Evolutionary conservation across 2,888 invertebrate species (phyloP).

Genomic region (Prenolepis imparis): DNA sequence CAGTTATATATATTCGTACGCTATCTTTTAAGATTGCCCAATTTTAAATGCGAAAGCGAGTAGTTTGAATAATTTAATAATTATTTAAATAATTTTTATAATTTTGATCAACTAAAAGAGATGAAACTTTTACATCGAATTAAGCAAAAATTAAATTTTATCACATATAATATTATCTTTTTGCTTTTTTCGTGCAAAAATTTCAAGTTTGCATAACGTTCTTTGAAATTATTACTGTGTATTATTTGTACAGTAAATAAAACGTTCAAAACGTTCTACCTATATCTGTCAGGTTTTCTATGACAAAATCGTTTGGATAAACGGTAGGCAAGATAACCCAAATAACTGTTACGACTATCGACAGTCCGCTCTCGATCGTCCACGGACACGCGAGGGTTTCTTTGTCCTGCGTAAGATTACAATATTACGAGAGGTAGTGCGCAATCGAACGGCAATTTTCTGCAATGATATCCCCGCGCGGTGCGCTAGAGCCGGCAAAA

Average conservation of each 20-base stretch:
- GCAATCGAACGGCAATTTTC: conserved; percentile 65
- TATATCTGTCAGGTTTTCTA: conserved; percentile 30
- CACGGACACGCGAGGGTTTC: conserved; percentile 65
- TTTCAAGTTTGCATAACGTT: neutral
- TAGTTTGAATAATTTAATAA: neutral
- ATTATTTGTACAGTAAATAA: neutral
- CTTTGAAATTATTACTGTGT: neutral
- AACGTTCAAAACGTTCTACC: conserved; percentile 7
- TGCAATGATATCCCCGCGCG: conserved; percentile 59
- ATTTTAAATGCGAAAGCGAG: neutral
- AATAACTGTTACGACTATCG: conserved; percentile 59
- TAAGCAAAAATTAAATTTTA: neutral
- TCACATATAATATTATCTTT: neutral
- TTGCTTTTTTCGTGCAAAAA: neutral
- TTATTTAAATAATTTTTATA: neutral
- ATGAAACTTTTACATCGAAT: neutral
- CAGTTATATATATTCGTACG: neutral
- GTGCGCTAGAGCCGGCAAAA: conserved; percentile 47
- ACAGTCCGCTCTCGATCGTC: conserved; percentile 68
- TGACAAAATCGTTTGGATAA: conserved; percentile 48
- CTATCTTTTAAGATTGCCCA: neutral
- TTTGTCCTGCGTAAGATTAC: conserved; percentile 69
- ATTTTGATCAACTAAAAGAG: neutral
- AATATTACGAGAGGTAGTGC: conserved; percentile 64
- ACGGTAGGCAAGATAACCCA: conserved; percentile 51